Evolutionary conservation across 2,888 invertebrate species (phyloP), one percentile per base, ranked within the genome.

Genomic region (Pelosia muscerda): DNA sequence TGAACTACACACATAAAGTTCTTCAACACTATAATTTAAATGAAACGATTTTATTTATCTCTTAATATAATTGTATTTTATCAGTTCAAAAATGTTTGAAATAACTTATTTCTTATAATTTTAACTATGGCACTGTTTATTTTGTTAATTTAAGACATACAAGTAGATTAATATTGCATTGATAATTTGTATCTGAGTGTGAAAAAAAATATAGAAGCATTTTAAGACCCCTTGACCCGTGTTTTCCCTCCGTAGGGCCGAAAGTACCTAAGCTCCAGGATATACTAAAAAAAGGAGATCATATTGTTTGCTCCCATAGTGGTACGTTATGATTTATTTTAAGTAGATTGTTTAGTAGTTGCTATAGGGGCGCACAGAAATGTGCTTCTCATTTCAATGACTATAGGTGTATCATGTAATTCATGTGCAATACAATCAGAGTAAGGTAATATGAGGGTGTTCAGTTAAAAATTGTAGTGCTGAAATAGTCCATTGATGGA

Each of bases 181-280:
- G 42, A 42, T 42, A 42, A 11, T 42, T 42, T 60, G 15, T 38
- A 9, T 23, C 10, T 23, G 15, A 22, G 13, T 59, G 8, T 49
- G 31, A 31, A 10, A 31, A 19, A 42, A 1, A 49, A 23, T n/a
- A 49, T 10, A 19, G 15, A 54, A 54, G 31, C 8, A 23, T 28
- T 26, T 60, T 31, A 54, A 62, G 69, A 71, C 56, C 38, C 64
- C 66, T 67, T 78, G 70, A 75, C 49, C 61, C 63, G 61, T 78
- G 73, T 77, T 82, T 77, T 77, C 72, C 74, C 76, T 81, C 75
- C 77, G 61, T 83, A 84, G 83, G 78, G 28, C 66, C 67, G 78
- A 78, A 80, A 65, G 64, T 74, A 68, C 77, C 66, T 69, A 73
- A 60, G 67, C 70, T 69, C 74, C 66, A 59, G 74, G 69, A 79